A percentile compares a stretch with the other conserved stretches of the same genome.
These are phyloP conservation scores for Drosophila subpulchrella DNA, from an alignment of 1,140 invertebrate species.

Conservation along the genomic window DNA sequence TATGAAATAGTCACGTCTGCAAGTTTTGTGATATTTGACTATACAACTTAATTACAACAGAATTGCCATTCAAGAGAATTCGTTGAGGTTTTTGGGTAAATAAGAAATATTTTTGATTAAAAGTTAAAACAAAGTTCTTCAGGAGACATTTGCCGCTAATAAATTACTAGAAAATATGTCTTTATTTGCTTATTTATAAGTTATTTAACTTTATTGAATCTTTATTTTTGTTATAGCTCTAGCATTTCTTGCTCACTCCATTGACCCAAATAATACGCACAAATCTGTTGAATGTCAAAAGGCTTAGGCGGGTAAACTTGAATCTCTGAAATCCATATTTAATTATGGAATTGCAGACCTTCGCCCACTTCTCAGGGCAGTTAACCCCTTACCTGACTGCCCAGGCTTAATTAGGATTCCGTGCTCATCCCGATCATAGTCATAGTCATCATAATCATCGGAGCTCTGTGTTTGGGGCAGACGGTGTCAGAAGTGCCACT, in stretches of 20 bases:
- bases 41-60: conserved; percentile 5
- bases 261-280: conserved; percentile 27
- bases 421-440: conserved; percentile 63
- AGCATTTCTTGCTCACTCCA: neutral
- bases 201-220: neutral
- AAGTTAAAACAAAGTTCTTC: neutral
- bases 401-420: conserved; percentile 72
- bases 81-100: neutral
- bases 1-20: neutral
- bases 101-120: neutral
- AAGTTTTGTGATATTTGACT: conserved; percentile 8
- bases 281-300: conserved; percentile 69
- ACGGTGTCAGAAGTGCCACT: conserved; percentile 71
- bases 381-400: conserved; percentile 47
- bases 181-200: neutral
- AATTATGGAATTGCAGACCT: conserved; percentile 52
- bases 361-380: conserved; percentile 5
- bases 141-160: neutral
- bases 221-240: neutral
- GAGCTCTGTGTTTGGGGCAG: conserved; percentile 11
- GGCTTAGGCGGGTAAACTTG: conserved; percentile 27
- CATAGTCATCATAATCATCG: conserved; percentile 46
- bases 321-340: conserved; percentile 68
- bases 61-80: neutral
- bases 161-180: neutral